These are phyloP conservation scores for Brachionus sp. DNA, from an alignment of 1,140 invertebrate genomes.

Conservation along the genomic window DNA sequence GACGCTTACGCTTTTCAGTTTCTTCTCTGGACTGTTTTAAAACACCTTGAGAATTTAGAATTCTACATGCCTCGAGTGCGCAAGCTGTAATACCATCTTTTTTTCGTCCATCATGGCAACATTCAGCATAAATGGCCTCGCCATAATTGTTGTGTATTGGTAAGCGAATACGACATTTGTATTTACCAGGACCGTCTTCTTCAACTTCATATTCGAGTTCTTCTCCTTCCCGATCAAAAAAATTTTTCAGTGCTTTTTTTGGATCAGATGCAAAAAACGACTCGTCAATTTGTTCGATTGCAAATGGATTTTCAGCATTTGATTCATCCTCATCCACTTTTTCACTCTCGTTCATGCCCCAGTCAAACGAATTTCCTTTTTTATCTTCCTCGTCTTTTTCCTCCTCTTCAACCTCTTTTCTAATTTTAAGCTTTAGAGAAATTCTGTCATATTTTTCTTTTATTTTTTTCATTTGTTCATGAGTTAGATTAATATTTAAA, in stretches of 20 bases:
- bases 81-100: slow-evolving; percentile 88
- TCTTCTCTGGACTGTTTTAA: slow-evolving; percentile 73
- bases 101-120: slow-evolving; percentile 81
- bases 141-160: slow-evolving; percentile 76
- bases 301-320: slow-evolving; percentile 9
- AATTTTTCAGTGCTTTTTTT: slow-evolving; percentile 88
- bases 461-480: slow-evolving; percentile 42
- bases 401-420: slow-evolving; percentile 36
- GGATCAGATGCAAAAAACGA: slow-evolving; percentile 76
- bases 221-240: slow-evolving; percentile 90
- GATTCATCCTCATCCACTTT: neutral
- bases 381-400: neutral
- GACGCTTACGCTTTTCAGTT: slow-evolving; percentile 30
- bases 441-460: slow-evolving; percentile 43
- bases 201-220: slow-evolving; percentile 43
- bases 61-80: slow-evolving; percentile 85
- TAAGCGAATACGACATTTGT: slow-evolving; percentile 60
- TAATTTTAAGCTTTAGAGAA: slow-evolving; percentile 21
- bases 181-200: slow-evolving; percentile 11
- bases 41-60: slow-evolving; percentile 77
- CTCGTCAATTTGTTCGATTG: neutral
- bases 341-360: neutral
- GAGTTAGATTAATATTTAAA: slow-evolving; percentile 36
- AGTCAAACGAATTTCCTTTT: neutral
- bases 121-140: slow-evolving; percentile 73